Evolutionary conservation across 2,888 invertebrate species (phyloP).

Genomic region (Caenorhabditis sp.): DNA sequence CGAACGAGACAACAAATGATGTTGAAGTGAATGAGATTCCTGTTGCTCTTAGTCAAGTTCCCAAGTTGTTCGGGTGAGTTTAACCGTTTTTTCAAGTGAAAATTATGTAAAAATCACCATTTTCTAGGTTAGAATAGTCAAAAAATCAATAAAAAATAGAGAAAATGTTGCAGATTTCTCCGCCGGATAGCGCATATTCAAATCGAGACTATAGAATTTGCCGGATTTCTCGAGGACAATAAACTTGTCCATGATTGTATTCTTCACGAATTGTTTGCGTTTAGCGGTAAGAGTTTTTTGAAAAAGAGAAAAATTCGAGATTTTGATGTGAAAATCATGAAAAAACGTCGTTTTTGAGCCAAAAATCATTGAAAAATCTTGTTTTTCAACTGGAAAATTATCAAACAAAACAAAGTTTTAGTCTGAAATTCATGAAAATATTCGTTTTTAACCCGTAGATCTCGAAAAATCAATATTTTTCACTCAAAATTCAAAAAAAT

Average conservation of each 20-base stretch:
- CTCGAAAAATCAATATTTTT: not conserved
- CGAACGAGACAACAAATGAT: too few relatives aligned
- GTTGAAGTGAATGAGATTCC: not conserved
- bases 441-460: not conserved
- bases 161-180: not conserved
- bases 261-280: not conserved
- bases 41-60: not conserved
- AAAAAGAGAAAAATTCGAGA: not conserved
- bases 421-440: too few relatives aligned
- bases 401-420: not conserved
- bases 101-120: not conserved
- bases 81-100: not conserved
- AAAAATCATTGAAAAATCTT: not conserved
- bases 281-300: not conserved
- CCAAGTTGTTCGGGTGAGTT: constrained; percentile 3
- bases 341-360: too few relatives aligned
- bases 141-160: too few relatives aligned
- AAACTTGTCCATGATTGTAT: constrained; percentile 7
- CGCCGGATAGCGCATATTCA: not conserved
- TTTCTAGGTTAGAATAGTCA: too few relatives aligned
- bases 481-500: not conserved
- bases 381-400: not conserved
- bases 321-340: too few relatives aligned
- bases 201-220: constrained; percentile 7
- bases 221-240: constrained; percentile 3